phyloP scores from a whole-genome alignment of 2,888 invertebrate genomes.

The Pseudococcus viburni region DNA sequence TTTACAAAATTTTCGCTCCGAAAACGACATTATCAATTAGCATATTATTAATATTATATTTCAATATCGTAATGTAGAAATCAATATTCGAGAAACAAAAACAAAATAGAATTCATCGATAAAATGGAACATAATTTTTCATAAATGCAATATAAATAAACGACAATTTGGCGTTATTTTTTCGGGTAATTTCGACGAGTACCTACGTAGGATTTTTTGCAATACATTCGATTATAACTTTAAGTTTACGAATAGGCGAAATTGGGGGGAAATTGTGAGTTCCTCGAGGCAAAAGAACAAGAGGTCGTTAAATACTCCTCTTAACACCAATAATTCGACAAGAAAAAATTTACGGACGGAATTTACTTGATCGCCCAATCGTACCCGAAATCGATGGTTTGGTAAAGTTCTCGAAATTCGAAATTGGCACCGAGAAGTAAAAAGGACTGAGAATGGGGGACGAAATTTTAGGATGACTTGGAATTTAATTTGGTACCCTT shows the following conservation, averaged over 20 bases:
- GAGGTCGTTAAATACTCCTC: not conserved
- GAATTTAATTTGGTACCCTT: no score
- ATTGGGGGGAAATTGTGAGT: no score
- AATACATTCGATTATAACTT: no score
- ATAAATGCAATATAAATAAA: not conserved
- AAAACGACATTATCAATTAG: not conserved
- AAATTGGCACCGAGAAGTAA: no score
- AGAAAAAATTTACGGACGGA: constrained; percentile 3
- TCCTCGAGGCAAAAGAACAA: no score
- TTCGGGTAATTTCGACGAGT: not conserved
- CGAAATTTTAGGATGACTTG: no score
- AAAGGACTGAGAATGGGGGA: no score
- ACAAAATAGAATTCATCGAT: not conserved
- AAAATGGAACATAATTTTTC: constrained; percentile 13
- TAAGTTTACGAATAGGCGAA: no score
- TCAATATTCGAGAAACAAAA: constrained; percentile 12
- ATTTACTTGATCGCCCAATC: not conserved
- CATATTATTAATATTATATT: not conserved
- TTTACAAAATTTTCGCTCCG: not conserved
- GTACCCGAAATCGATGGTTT: no score
- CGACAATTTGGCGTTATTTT: constrained; percentile 3
- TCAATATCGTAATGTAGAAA: not conserved
- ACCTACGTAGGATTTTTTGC: no score
- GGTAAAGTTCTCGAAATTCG: no score
- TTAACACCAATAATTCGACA: not conserved